Conservation (phyloP, 2,797 vertebrate species). For the Buphagus erythrorhynchus region DNA sequence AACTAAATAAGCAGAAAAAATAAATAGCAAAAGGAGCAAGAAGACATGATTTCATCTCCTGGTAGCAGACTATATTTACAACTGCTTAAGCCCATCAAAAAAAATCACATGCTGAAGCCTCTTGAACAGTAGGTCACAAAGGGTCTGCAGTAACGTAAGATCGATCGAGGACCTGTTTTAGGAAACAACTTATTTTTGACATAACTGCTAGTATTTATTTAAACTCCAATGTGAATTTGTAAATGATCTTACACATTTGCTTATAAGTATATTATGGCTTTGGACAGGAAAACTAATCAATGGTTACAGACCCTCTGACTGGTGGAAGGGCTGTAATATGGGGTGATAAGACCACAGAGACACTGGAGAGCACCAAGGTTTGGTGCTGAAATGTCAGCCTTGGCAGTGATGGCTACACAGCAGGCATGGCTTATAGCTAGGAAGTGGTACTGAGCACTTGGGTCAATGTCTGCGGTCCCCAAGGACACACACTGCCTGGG, state of each 20-base stretch:
- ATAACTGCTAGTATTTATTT: background rate
- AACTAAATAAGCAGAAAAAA: background rate
- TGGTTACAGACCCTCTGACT: background rate
- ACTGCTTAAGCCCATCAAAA: background rate
- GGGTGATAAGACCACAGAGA: background rate
- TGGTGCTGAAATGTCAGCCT: background rate
- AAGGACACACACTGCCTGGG: background rate
- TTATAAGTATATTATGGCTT: background rate
- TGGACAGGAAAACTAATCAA: background rate
- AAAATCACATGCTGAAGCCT: background rate
- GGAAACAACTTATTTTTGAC: background rate
- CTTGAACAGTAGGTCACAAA: background rate
- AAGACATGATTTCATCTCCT: background rate
- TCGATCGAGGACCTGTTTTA: background rate
- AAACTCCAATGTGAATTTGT: background rate
- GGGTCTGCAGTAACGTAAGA: background rate
- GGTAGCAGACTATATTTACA: background rate
- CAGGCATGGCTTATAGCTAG: background rate
- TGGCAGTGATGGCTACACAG: background rate
- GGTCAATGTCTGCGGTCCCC: background rate
- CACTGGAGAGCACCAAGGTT: too few relatives aligned
- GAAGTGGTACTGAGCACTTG: background rate
- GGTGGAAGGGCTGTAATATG: background rate
- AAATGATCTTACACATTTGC: background rate
- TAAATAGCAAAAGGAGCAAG: background rate